Base-by-base conservation (phyloP, 2,888 invertebrate species). In the Phytoseiulus persimilis region DNA sequence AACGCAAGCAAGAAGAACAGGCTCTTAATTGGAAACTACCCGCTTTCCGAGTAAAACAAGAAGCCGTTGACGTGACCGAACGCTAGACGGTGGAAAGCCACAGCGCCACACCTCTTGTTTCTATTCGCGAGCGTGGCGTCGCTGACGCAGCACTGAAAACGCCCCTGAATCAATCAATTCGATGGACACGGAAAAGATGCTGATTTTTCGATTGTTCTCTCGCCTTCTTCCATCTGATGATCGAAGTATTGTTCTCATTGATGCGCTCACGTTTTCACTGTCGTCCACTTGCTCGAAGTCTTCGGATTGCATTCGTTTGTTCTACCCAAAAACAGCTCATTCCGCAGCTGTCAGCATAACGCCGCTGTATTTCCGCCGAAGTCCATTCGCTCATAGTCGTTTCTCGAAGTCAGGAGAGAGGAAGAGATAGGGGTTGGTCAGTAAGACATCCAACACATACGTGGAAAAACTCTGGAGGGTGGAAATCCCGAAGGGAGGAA, bases 111-210 rank as follows among this genome's bases (percentile, higher is more conserved):
- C 65, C 65, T 65, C 65, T 65, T 23, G 23, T 65, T 65, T 28
- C 65, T 28, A 65, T 65, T 65, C 65, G 65, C 18, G 65, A 14
- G 65, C 28, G 65, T 28, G 14, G 28, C 65, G 65, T 65, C 23
- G 65, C 28, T 65, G 46, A 46, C 14, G 46, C 9, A 11, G 65
- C 65, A 14, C 65, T 65, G 23, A 65, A 28, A 65, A 65, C 65
- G 65, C 65, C 65, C 65, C 65, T 65, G 65, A 65, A 65, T 65
- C 65, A 65, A 65, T 65, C 65, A 65, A 65, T 65, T 65, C 65
- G 18, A 65, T 65, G 65, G 65, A 65, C 14, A 28, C 65, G 65
- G 18, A 65, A 65, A 65, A 65, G 23, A 65, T 65, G 28, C 65
- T 14, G 65, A 65, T 23, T 23, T 65, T 28, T 18, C 23, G 28